A percentile compares a stretch with the other conserved stretches of the same genome.
Evolutionary conservation across 2,113 vertebrate species (phyloP).

Genomic region (Coracopsis vasa): DNA sequence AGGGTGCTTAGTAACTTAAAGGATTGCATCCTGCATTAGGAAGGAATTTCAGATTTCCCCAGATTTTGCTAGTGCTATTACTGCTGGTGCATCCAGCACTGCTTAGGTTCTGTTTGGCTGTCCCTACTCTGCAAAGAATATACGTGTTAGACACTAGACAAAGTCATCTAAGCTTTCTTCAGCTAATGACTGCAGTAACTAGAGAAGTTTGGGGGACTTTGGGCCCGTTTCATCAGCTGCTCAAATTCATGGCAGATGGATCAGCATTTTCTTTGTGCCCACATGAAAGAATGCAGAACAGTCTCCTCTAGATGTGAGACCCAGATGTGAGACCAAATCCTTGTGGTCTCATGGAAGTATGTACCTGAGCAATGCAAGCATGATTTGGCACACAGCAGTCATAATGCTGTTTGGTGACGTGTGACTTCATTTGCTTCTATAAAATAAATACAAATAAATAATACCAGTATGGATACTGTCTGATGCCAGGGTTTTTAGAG

Average conservation of each 20-base stretch:
- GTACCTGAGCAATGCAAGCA: not conserved
- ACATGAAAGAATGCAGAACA: not conserved
- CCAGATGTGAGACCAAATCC: not conserved
- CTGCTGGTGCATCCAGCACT: constrained; percentile 46
- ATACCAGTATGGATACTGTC: not conserved
- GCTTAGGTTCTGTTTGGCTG: constrained; percentile 43
- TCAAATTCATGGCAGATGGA: not conserved
- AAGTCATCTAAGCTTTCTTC: not conserved
- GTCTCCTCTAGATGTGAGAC: not conserved
- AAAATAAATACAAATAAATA: not conserved
- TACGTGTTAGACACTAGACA: not conserved
- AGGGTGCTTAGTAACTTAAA: not conserved
- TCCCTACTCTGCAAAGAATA: not conserved
- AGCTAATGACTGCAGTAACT: not conserved
- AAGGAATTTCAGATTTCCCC: constrained; percentile 67
- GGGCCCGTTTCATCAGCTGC: not conserved
- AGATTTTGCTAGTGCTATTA: constrained; percentile 55
- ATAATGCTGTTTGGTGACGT: not conserved
- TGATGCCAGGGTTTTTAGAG: not conserved
- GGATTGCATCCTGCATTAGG: not conserved
- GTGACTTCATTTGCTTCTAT: not conserved
- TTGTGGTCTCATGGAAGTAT: not conserved
- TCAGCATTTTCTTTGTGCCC: not conserved
- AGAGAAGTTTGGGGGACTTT: not conserved
- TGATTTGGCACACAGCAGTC: not conserved